A percentile compares a stretch with the other conserved stretches of the same genome.
These are phyloP conservation scores for Pyrgilauda ruficollis DNA, from an alignment of 2,113 vertebrate genomes.

Conservation along the genomic window DNA sequence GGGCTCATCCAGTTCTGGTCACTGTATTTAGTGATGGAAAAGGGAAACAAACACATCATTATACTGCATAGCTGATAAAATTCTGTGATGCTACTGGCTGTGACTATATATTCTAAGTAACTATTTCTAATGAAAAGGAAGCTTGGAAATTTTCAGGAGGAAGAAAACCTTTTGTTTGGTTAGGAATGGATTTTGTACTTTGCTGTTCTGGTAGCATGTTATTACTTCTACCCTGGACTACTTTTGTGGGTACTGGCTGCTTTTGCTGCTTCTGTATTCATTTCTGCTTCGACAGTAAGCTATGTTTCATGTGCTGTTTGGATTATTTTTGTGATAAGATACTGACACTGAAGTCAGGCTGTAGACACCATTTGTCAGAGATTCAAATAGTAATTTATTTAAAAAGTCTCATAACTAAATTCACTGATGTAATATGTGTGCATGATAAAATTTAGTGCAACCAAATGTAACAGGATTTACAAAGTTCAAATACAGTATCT, in stretches of 20 bases:
- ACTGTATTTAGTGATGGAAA: not conserved
- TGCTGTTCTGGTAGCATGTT: not conserved
- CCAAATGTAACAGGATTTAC: not conserved
- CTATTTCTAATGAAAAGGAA: not conserved
- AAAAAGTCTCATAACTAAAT: not conserved
- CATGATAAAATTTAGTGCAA: not conserved
- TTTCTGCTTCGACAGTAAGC: not conserved
- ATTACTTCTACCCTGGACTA: not conserved
- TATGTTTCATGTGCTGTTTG: not conserved
- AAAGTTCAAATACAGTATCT: not conserved
- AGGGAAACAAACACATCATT: not conserved
- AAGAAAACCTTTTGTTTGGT: not conserved
- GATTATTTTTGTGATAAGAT: not conserved
- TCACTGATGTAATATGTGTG: not conserved
- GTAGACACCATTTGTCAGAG: not conserved
- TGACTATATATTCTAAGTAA: not conserved
- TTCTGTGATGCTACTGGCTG: not conserved
- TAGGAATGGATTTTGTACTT: not conserved
- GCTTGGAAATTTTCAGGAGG: not conserved
- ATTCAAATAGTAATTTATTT: not conserved
- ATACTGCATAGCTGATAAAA: not conserved
- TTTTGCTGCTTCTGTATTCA: not conserved
- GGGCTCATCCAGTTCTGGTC: not conserved
- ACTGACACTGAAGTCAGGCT: not conserved
- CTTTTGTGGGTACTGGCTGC: not conserved